phyloP scores from a whole-genome alignment of 2,888 invertebrate species.

The Nowickia ferox region DNA sequence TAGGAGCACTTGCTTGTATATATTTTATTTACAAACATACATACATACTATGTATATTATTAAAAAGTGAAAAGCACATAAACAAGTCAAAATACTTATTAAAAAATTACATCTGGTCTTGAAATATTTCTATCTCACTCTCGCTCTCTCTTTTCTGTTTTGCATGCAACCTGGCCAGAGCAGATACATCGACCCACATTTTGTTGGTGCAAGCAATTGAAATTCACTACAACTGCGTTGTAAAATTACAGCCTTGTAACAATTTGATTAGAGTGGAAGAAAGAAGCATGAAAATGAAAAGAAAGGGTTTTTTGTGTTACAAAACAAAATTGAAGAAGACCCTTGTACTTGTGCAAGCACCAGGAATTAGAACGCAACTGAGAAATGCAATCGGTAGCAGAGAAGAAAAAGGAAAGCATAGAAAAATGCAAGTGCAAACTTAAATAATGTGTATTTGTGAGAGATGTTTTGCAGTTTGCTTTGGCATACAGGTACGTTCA shows the following conservation, averaged over 20 bases:
- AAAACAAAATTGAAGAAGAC: slow-evolving; percentile 16
- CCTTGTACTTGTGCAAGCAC: slow-evolving; percentile 3
- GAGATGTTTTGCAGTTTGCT: neutral
- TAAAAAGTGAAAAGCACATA: neutral
- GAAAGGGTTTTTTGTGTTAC: slow-evolving; percentile 38
- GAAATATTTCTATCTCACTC: neutral
- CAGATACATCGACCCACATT: slow-evolving; percentile 46
- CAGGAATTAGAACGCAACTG: slow-evolving; percentile 9
- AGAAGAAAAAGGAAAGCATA: neutral
- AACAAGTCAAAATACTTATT: neutral
- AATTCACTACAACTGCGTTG: slow-evolving; percentile 65
- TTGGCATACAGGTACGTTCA: neutral
- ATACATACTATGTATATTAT: too few relatives aligned
- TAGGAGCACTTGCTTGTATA: too few relatives aligned
- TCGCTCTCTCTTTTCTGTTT: neutral
- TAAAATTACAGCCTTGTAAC: slow-evolving; percentile 68
- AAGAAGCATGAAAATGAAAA: slow-evolving; percentile 23
- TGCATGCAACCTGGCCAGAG: neutral
- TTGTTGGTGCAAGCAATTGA: slow-evolving; percentile 3
- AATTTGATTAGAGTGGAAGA: slow-evolving; percentile 55
- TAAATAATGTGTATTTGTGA: neutral
- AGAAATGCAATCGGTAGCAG: neutral
- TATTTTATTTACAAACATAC: too few relatives aligned
- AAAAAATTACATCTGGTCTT: slow-evolving; percentile 12
- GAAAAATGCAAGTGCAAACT: neutral